Evolutionary conservation across 2,113 vertebrate species (phyloP), one percentile per base, ranked within the genome.

Genomic region (Junco hyemalis): DNA sequence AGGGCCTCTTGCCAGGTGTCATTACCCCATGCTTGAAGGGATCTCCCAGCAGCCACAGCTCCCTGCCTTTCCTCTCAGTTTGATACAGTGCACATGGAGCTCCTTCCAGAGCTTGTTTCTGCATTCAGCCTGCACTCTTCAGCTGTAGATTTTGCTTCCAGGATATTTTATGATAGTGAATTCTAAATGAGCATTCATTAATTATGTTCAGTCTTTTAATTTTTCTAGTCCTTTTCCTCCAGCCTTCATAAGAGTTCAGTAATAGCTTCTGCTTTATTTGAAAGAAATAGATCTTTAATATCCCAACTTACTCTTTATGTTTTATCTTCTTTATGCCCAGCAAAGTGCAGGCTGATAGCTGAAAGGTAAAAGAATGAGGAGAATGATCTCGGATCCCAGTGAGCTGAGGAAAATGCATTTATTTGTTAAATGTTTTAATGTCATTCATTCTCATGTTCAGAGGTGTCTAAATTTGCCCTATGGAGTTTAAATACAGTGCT

Each of bases 201-300:
- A 92, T 93, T 86, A 85, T 93, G 65, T 86, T 76, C 81, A 92
- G 59, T 33, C 63, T 92, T 94, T 95, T 90, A 91, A 91, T 89
- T 93, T 94, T 92, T 91, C 86, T 90, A 51, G 68, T 88, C 42
- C 26, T 96, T 86, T 90, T 81, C 71, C 50, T 91, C 26, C 21
- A 77, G 81, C 45, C 80, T 96, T 90, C 42, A 51, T 65, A 81
- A 78, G 64, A 86, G 65, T 71, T 91, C 76, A 50, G 56, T 91
- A 96, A 96, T 90, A 93, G 84, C 77, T 91, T 85, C 70, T 86
- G 17, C 92, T 91, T 87, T 89, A 90, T 94, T 87, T 92, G 88
- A 91, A 93, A 90, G 74, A 86, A 95, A 86, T 93, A 93, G 91
- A 45, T 90, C 59, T 80, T 86, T 94, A 92, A 90, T 94, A 90